phyloP scores from a whole-genome alignment of 2,797 vertebrate species.

The Sphenopsis melanotis region DNA sequence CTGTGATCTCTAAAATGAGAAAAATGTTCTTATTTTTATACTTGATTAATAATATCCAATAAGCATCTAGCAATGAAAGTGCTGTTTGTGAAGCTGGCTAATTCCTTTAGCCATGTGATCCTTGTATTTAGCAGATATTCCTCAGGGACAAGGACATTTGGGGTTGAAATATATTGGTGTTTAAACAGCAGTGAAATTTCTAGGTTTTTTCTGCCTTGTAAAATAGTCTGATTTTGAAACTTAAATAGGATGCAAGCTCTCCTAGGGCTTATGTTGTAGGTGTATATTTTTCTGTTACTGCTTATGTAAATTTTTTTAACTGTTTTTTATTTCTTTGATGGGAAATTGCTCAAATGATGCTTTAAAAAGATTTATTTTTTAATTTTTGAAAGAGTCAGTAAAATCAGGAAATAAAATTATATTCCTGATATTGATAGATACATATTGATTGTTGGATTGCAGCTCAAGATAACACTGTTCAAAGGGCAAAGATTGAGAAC shows the following conservation, averaged over 20 bases:
- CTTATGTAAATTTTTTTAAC: background rate
- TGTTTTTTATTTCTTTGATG: background rate
- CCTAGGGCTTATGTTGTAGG: background rate
- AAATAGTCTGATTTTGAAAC: background rate
- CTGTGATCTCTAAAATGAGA: background rate
- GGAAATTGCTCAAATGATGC: background rate
- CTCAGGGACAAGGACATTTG: background rate
- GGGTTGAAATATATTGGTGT: background rate
- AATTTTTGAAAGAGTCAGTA: background rate
- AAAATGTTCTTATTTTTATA: background rate
- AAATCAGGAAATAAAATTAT: background rate
- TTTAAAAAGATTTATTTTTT: background rate
- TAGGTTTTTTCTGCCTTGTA: background rate
- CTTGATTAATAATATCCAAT: background rate
- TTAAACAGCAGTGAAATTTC: background rate
- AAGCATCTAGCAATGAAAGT: background rate
- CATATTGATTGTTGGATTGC: constrained; percentile 15
- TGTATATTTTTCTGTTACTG: background rate
- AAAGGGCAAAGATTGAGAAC: background rate
- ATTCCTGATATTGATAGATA: background rate
- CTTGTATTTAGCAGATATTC: background rate
- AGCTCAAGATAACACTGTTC: background rate
- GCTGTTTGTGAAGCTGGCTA: background rate
- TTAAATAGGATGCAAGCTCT: background rate
- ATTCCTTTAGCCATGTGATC: background rate